Evolutionary conservation across 2,797 vertebrate species (phyloP), one percentile per base, ranked within the genome.

Genomic region (Eidolon dupreanum): DNA sequence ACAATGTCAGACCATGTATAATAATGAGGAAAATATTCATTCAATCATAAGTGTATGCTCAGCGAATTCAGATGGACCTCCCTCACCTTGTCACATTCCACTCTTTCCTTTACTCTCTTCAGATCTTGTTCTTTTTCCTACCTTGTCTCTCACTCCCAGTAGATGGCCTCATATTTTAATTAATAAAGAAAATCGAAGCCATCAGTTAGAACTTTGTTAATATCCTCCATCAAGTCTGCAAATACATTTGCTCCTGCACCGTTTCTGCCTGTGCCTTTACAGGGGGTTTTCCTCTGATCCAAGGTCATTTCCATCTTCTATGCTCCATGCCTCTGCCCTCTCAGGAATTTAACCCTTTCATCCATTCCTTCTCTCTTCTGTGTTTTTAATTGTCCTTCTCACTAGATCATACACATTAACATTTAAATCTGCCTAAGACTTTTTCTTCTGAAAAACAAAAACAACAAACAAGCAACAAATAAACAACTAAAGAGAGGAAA

Each of bases 91-190:
- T 65, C 49, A 46, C 28, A 38, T 15, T 57, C 36, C 3, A 46
- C 43, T 20, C 1, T 73, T 17, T 19, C 46, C 15, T 19, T 66
- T 24, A 31, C 1, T 46, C 20, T 90, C 24, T 36, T 51, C 36
- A 57, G 24, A 81, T 8, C 16, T 38, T 46, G 8, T 83, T n/a
- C 13, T 33, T 79, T 92, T 66, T 36, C 19, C 31, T 83, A 6
- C 22, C 5, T 88, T 74, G 11, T 66, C 8, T 49, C 55, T 22
- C 31, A 20, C 11, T 90, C 33, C 92, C 59, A 51, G 74, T 43
- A 93, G 15, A 57, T 73, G 38, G 22, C 41, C 61, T 93, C 31
- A 26, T 86, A 75, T 73, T 95, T 94, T 77, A 94, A 75, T 81
- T 95, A 55, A 73, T 55, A 51, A 63, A 77, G 75, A 91, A 78